phyloP scores from a whole-genome alignment of 30 jellyfish, hydroid and myxozoan species.

The Morbakka virulenta region DNA sequence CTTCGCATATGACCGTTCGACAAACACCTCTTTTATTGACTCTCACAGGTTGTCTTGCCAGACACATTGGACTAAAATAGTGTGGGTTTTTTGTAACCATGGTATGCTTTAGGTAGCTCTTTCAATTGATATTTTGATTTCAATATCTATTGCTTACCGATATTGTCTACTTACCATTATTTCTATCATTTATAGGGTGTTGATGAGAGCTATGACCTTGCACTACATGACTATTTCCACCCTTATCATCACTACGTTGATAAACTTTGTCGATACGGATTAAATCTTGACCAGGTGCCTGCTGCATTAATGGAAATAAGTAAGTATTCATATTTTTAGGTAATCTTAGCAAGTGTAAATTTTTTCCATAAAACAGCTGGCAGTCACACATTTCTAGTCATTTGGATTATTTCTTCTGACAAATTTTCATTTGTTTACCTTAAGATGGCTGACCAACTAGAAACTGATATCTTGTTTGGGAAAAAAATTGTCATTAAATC shows the following conservation, averaged over 20 bases:
- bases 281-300: constrained; percentile 85
- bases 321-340: constrained; percentile 37
- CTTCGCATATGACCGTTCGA: too few species aligned
- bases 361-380: not conserved
- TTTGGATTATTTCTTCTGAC: too few species aligned
- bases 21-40: too few species aligned
- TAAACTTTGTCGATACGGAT: constrained; percentile 90
- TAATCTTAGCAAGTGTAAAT: not conserved
- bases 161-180: too few species aligned
- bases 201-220: constrained; percentile 65
- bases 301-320: constrained; percentile 77
- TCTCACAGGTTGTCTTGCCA: not conserved
- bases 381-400: not conserved
- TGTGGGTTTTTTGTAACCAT: not conserved
- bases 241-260: constrained; percentile 86
- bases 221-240: constrained; percentile 62
- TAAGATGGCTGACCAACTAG: too few species aligned
- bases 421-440: too few species aligned
- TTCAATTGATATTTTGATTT: too few species aligned
- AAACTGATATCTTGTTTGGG: too few species aligned
- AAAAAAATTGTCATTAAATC: too few species aligned
- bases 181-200: constrained; percentile 67
- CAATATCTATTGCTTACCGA: too few species aligned
- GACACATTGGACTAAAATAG: not conserved
- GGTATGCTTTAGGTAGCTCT: too few species aligned